These are phyloP conservation scores for Horisme vitalbata DNA, from an alignment of 2,888 invertebrate species.

Conservation along the genomic window DNA sequence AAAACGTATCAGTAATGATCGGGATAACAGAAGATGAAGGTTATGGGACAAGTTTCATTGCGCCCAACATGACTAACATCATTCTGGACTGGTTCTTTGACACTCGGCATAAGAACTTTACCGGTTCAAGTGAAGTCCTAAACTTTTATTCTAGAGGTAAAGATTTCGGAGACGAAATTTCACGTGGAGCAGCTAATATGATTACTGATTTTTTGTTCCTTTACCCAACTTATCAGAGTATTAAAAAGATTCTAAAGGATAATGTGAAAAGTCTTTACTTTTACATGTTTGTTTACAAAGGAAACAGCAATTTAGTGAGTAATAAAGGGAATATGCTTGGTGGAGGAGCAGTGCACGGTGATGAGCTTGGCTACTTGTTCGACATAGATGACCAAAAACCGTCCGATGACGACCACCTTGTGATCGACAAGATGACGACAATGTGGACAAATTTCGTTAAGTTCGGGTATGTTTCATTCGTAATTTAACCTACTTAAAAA, in stretches of 20 bases:
- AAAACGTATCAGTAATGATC: too few relatives aligned
- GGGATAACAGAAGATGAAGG: conserved; percentile 44
- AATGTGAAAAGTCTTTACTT: conserved; percentile 11
- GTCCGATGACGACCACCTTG: conserved; percentile 41
- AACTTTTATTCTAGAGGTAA: conserved; percentile 57
- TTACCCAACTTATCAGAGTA: conserved; percentile 34
- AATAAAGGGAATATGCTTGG: conserved; percentile 36
- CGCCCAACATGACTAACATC: conserved; percentile 1
- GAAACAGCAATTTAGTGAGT: conserved; percentile 51
- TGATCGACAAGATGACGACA: conserved; percentile 49
- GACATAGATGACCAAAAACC: conserved; percentile 41
- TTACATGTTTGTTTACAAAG: conserved; percentile 55
- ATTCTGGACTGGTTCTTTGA: conserved; percentile 34
- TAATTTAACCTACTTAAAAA: too few relatives aligned
- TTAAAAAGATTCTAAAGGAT: conserved; percentile 7
- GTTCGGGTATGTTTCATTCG: conserved; percentile 50
- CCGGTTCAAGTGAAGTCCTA: conserved; percentile 36
- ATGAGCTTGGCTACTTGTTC: conserved; percentile 53
- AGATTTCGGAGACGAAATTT: conserved; percentile 32
- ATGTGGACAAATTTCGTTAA: too few relatives aligned
- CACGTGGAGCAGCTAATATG: conserved; percentile 37
- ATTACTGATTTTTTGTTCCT: conserved; percentile 46
- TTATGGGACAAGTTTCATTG: conserved; percentile 10
- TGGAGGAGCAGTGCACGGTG: conserved; percentile 48
- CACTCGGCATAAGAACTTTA: conserved; percentile 34